Percentiles rank a stretch among this genome's conserved stretches.
These are phyloP conservation scores for Uropsilus gracilis DNA, from an alignment of 2,113 vertebrate genomes.

Conservation along the genomic window DNA sequence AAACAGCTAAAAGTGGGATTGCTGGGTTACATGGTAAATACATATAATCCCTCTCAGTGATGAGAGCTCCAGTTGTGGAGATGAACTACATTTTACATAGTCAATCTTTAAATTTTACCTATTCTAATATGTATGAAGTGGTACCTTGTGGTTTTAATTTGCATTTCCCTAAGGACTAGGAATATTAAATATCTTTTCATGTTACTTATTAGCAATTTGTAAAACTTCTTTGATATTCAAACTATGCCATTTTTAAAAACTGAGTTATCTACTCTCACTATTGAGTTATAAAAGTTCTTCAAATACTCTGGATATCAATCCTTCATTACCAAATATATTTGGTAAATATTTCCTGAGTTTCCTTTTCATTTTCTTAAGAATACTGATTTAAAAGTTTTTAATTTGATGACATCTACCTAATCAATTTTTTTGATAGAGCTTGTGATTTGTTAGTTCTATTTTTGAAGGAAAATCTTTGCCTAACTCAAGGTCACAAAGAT, in stretches of 20 bases:
- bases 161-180: background rate
- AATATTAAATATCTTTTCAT: background rate
- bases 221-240: conserved; percentile 36
- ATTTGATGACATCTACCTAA: conserved; percentile 35
- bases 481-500: conserved; percentile 29
- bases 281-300: conserved; percentile 9
- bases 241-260: background rate
- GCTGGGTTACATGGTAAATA: background rate
- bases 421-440: background rate
- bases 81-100: background rate
- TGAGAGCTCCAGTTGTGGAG: background rate
- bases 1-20: too few species aligned
- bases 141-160: conserved; percentile 10
- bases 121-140: background rate
- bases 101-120: background rate
- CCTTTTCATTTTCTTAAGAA: conserved; percentile 43
- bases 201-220: background rate
- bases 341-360: conserved; percentile 3
- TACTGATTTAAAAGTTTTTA: conserved; percentile 13
- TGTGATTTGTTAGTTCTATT: background rate
- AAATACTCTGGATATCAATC: conserved; percentile 13
- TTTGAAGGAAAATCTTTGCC: background rate
- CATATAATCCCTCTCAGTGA: background rate
- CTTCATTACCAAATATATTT: background rate
- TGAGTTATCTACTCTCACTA: background rate